Evolutionary conservation across 2,888 invertebrate species (phyloP).

Genomic region (Aspidiotus rigidus): DNA sequence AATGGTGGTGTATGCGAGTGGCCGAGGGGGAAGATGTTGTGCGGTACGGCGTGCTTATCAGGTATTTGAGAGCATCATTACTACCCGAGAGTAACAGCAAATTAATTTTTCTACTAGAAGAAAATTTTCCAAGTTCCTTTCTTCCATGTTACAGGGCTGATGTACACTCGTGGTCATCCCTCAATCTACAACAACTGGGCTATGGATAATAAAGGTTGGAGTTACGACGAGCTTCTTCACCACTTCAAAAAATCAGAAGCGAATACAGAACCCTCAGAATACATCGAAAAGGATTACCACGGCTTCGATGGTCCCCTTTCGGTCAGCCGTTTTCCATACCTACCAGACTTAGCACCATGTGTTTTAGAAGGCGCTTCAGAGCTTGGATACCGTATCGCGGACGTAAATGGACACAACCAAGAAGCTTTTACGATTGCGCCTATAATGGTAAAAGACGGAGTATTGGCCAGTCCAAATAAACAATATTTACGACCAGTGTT

Average conservation of each 20-base stretch:
- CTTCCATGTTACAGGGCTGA: slow-evolving; percentile 45
- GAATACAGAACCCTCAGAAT: slow-evolving; percentile 41
- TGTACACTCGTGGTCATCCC: slow-evolving; percentile 52
- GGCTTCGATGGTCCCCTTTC: slow-evolving; percentile 43
- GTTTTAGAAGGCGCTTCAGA: slow-evolving; percentile 43
- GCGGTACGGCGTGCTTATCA: slow-evolving; percentile 39
- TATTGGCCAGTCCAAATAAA: slow-evolving; percentile 46
- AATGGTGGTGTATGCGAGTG: slow-evolving; percentile 44
- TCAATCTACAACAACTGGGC: slow-evolving; percentile 63
- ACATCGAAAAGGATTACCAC: slow-evolving; percentile 43
- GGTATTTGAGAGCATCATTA: slow-evolving; percentile 5
- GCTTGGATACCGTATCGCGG: slow-evolving; percentile 43
- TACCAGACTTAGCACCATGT: slow-evolving; percentile 42
- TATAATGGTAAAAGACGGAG: slow-evolving; percentile 39
- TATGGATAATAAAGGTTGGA: slow-evolving; percentile 51
- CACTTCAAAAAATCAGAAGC: slow-evolving; percentile 45
- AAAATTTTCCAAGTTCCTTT: not conserved
- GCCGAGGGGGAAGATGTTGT: slow-evolving; percentile 46
- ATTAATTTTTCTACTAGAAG: not conserved
- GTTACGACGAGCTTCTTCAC: slow-evolving; percentile 42
- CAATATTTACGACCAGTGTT: slow-evolving; percentile 46
- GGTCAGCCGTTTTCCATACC: slow-evolving; percentile 44
- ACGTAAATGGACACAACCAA: slow-evolving; percentile 42
- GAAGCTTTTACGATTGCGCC: slow-evolving; percentile 39
- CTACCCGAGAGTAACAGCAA: not conserved